Base-by-base conservation (phyloP, 2,113 vertebrate genomes). In the Cynopterus brachyotis region DNA sequence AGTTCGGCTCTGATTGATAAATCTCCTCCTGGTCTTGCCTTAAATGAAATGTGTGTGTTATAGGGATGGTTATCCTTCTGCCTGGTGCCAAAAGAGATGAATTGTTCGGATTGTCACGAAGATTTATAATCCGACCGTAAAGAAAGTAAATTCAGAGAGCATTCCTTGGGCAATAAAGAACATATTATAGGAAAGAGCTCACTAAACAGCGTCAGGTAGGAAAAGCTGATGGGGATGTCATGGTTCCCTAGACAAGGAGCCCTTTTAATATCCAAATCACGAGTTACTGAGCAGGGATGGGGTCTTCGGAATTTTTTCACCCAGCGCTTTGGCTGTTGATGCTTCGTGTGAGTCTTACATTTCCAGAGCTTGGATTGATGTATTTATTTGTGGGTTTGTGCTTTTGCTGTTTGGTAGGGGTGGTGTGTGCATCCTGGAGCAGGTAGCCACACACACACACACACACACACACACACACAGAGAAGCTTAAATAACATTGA, bases 141-240 rank as follows among this genome's bases (percentile, higher is more conserved):
- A 97, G 86, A 97, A 98, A 98, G 75, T 76, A 81, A 93, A 97
- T 96, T 93, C 94, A 97, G 98, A 97, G 79, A 79, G 12, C 0
- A 95, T 87, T 96, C 81, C 92, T 97, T 88, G 85, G 73, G 96
- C 53, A 95, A 94, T 97, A 97, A 97, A 97, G 96, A 95, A 67
- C 96, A 42, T 97, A 96, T 98, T 90, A 94, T 50, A 95, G 80
- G 95, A 97, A 96, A 69, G 78, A 72, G 28, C 93, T 96, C 84
- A 64, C 89, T 40, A 79, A 95, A 97, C 97, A 84, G 96, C 55
- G 59, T 97, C 66, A 96, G 95, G 91, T 96, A 96, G 83, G 67
- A 92, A 92, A 53, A 97, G 97, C 95, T 82, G 89, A 92, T 86
- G 90, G 40, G 40, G 28, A 79, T 89, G 37, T 12, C 45, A 1